Evolutionary conservation across 1,140 invertebrate genomes (phyloP).

Genomic region (Amyelois transitella): DNA sequence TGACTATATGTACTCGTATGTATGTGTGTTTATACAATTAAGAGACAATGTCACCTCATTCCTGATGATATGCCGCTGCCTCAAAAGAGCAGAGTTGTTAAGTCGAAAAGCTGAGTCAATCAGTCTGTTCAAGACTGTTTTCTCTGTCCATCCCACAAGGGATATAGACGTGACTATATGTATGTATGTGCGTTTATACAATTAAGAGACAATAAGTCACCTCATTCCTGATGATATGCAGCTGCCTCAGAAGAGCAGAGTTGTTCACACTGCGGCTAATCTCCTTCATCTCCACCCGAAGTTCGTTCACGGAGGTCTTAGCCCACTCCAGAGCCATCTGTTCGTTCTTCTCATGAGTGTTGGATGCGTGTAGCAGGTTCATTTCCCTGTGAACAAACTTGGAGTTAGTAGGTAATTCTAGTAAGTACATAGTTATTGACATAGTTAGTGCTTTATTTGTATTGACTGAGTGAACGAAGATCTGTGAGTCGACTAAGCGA

Average conservation of each 20-base stretch:
- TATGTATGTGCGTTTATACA: no score
- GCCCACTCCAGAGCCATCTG: constrained; percentile 54
- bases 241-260: constrained; percentile 39
- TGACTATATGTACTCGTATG: no score
- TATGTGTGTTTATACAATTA: not conserved
- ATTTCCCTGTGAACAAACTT: constrained; percentile 22
- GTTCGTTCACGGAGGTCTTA: constrained; percentile 49
- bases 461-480: no score
- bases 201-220: constrained; percentile 16
- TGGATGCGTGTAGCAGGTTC: constrained; percentile 10
- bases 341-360: constrained; percentile 47
- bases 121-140: no score
- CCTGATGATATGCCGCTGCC: constrained; percentile 44
- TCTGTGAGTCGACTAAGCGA: no score
- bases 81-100: constrained; percentile 42
- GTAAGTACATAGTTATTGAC: no score
- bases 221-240: constrained; percentile 51
- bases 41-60: constrained; percentile 37
- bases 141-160: no score
- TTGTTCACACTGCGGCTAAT: constrained; percentile 44
- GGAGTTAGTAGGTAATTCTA: not conserved
- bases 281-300: constrained; percentile 48
- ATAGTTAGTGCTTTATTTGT: no score
- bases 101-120: no score
- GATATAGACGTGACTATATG: no score